Evolutionary conservation across 2,797 vertebrate genomes (phyloP).

Genomic region (Monodelphis domestica): DNA sequence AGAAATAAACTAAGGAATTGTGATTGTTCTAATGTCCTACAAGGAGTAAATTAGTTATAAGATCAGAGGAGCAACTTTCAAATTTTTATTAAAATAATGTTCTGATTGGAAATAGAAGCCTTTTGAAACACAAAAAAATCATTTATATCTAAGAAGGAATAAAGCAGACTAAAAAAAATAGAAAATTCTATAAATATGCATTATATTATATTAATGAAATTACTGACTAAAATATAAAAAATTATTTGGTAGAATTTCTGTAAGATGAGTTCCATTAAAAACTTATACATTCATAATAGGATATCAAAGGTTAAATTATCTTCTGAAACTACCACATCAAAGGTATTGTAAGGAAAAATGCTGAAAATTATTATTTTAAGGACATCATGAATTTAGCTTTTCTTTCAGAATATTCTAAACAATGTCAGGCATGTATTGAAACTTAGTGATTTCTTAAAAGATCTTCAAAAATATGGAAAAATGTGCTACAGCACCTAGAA

Average conservation of each 20-base stretch:
- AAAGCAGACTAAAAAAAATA: neutral
- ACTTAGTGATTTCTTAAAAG: slow-evolving; percentile 22
- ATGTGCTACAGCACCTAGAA: neutral
- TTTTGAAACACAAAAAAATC: neutral
- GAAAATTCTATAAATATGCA: neutral
- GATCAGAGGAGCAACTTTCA: neutral
- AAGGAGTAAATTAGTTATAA: neutral
- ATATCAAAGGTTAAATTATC: neutral
- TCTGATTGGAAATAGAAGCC: neutral
- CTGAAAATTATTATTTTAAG: neutral
- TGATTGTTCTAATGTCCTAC: neutral
- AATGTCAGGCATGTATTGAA: neutral
- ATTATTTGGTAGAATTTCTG: neutral
- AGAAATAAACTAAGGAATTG: neutral
- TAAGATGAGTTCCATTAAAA: neutral
- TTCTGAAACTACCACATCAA: neutral
- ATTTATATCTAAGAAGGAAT: neutral
- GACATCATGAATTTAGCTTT: neutral
- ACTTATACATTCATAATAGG: neutral
- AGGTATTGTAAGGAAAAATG: neutral
- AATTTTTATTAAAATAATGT: neutral
- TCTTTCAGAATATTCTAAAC: slow-evolving; percentile 1
- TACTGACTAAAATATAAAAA: neutral
- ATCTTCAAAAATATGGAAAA: neutral
- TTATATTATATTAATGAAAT: neutral